A percentile compares a stretch with the other conserved stretches of the same genome.
Evolutionary conservation across 1,140 invertebrate species (phyloP).

Genomic region (Gonatopus flavifemur): DNA sequence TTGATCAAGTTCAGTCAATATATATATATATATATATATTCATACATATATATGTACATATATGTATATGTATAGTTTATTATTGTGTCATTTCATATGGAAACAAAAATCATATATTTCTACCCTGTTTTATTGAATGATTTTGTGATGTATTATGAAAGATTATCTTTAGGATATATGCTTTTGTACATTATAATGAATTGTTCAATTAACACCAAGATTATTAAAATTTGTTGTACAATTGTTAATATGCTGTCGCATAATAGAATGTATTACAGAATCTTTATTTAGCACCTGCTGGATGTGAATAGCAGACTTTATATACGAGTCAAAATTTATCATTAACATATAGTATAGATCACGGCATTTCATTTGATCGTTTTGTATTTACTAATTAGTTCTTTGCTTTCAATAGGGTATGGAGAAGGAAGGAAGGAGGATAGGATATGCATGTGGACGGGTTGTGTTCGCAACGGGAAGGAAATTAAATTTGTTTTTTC

Average conservation of each 20-base stretch:
- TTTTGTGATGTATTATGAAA: not conserved
- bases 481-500: constrained; percentile 33
- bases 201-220: constrained; percentile 10
- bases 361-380: constrained; percentile 39
- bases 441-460: constrained; percentile 53
- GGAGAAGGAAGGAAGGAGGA: constrained; percentile 48
- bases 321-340: constrained; percentile 29
- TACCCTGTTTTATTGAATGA: not conserved
- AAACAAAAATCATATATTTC: too few relatives aligned
- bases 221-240: constrained; percentile 1
- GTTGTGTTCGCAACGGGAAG: constrained; percentile 49
- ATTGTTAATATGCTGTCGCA: too few relatives aligned
- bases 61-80: too few relatives aligned
- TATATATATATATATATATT: too few relatives aligned
- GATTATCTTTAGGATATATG: constrained; percentile 21
- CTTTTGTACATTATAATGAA: constrained; percentile 34
- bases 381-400: constrained; percentile 57
- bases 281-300: constrained; percentile 40
- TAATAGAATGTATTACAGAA: constrained; percentile 40
- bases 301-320: constrained; percentile 35
- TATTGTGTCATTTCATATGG: too few relatives aligned
- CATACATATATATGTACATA: too few relatives aligned
- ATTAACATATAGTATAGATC: constrained; percentile 32
- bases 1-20: too few relatives aligned
- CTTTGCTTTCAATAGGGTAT: constrained; percentile 57